Base-by-base conservation (phyloP, 2,888 invertebrate species). In the Eupithecia abbreviata region DNA sequence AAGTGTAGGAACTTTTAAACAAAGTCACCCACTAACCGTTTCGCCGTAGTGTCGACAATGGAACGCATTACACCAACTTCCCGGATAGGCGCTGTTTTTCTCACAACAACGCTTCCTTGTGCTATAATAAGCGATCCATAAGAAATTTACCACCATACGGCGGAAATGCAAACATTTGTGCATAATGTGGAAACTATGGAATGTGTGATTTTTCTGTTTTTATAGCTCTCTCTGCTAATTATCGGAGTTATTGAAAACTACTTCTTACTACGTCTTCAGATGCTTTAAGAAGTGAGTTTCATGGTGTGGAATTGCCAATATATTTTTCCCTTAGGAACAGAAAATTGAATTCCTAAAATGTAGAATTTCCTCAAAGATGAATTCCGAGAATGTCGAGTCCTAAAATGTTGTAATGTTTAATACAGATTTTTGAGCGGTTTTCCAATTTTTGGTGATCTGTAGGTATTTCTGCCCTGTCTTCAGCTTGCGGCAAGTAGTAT, bases 31-130 rank as follows among this genome's bases (percentile, higher is more conserved):
- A 76, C 70, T 74, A 77, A 77, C 74, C 47, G 65, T 76, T 82
- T 82, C 82, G 74, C 51, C 77, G 80, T 79, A 80, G 74, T 72
- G 75, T 45, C 67, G 67, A 45, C 82, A 82, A 82, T 82, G 81
- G 79, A 71, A 72, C 47, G 47, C 72, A 74, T 73, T 74, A 71
- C 73, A 72, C 76, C 58, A 70, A 74, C 72, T 81, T 81, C 82
- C 82, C 81, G 79, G 81, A 81, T 80, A 74, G 72, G 70, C 66
- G 58, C 1, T n/a, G 77, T 77, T 78, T 76, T 81, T 82, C 81
- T 80, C 81, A 82, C 79, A 82, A 80, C 77, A 79, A 67, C 72
- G 72, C 73, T 82, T 82, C 82, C 82, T 80, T 75, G 77, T 82
- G 79, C 72, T 80, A 76, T 79, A 76, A 80, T 80, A 65, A 78